A percentile compares a stretch with the other conserved stretches of the same genome.
Evolutionary conservation across 2,797 vertebrate genomes (phyloP).

Genomic region (Muscicapa striata): DNA sequence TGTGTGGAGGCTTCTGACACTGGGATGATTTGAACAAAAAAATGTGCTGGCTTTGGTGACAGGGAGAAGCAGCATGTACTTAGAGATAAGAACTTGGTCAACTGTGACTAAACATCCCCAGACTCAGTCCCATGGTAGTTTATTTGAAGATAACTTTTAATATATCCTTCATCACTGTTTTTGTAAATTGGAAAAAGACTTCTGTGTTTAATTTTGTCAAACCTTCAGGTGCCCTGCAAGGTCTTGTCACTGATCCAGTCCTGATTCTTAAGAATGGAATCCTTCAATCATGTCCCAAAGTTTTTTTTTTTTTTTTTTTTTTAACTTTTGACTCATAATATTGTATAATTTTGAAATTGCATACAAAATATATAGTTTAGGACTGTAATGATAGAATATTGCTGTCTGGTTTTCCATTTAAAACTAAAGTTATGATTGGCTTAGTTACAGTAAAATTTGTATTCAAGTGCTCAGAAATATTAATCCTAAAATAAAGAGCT

Average conservation of each 20-base stretch:
- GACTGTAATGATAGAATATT: not conserved
- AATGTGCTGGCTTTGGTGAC: not conserved
- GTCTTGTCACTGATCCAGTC: not conserved
- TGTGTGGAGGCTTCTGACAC: not conserved
- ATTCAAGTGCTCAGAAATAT: not conserved
- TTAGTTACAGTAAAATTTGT: not conserved
- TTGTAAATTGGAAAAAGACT: not conserved
- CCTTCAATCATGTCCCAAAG: not conserved
- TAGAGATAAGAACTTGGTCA: not conserved
- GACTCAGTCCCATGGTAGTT: not conserved
- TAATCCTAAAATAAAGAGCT: constrained; percentile 49
- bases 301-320: not conserved
- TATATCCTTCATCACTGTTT: not conserved
- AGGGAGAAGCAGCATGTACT: not conserved
- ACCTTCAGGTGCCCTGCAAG: not conserved
- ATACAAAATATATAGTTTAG: not conserved
- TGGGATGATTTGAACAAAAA: not conserved
- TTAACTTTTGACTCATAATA: not conserved
- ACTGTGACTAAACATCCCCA: not conserved
- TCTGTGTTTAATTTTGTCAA: not conserved
- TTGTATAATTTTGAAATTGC: not conserved
- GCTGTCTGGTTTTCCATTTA: not conserved
- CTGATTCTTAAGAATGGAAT: not conserved
- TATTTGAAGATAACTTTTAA: not conserved
- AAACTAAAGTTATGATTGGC: not conserved